A percentile compares a stretch with the other conserved stretches of the same genome.
phyloP scores from a whole-genome alignment of 2,113 vertebrate genomes.

The Pelvicachromis taeniatus region DNA sequence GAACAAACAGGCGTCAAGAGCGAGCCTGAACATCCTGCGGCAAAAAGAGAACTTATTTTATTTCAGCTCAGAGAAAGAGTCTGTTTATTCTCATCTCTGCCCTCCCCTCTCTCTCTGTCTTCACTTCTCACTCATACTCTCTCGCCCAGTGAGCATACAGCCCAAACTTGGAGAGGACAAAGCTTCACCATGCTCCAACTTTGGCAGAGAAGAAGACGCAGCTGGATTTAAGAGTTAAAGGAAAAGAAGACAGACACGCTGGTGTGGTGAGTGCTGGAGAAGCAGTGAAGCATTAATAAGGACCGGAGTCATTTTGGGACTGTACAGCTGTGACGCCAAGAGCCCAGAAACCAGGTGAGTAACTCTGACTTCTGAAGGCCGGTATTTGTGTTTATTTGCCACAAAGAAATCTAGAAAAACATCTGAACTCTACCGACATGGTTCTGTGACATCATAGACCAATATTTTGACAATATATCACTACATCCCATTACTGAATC shows the following conservation, averaged over 20 bases:
- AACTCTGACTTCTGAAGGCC: background rate
- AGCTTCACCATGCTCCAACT: background rate
- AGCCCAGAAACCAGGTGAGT: constrained; percentile 9
- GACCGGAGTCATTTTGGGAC: background rate
- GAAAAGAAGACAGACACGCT: background rate
- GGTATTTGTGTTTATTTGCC: background rate
- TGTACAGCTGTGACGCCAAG: background rate
- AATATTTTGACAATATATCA: background rate
- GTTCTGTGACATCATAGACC: background rate
- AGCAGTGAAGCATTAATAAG: background rate
- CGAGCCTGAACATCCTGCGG: background rate
- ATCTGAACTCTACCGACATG: background rate
- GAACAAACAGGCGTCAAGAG: background rate
- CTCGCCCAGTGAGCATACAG: constrained; percentile 36
- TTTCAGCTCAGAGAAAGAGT: constrained; percentile 38
- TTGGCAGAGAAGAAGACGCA: background rate
- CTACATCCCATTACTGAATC: background rate
- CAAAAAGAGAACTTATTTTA: constrained; percentile 63
- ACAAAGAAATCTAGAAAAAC: background rate
- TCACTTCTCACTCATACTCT: constrained; percentile 16
- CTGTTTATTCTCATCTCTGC: constrained; percentile 13
- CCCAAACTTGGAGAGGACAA: background rate
- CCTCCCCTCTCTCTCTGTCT: constrained; percentile 38
- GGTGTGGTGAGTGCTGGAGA: background rate
- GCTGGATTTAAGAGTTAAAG: background rate